A percentile compares a stretch with the other conserved stretches of the same genome.
Evolutionary conservation across 1,140 invertebrate species (phyloP).

Genomic region (Fopius arisanus): DNA sequence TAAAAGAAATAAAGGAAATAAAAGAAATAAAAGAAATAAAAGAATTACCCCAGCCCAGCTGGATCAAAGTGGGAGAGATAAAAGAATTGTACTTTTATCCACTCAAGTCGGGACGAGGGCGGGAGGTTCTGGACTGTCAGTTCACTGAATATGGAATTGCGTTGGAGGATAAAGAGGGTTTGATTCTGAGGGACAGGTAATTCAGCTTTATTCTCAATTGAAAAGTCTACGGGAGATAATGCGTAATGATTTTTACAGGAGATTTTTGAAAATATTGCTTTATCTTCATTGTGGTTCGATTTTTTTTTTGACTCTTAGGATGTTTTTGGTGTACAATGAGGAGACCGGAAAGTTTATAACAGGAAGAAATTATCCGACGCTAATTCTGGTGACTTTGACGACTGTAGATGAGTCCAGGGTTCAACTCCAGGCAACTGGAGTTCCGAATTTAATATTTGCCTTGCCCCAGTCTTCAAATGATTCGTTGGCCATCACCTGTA

Average conservation of each 20-base stretch:
- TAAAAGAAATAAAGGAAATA: conserved; percentile 30
- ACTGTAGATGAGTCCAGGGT: conserved; percentile 42
- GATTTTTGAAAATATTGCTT: background rate
- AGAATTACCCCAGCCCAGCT: conserved; percentile 39
- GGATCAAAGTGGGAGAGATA: conserved; percentile 51
- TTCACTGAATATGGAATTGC: conserved; percentile 53
- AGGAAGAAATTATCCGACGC: conserved; percentile 46
- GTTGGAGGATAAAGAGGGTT: conserved; percentile 24
- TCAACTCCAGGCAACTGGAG: conserved; percentile 49
- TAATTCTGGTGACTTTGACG: conserved; percentile 46
- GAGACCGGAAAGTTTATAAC: conserved; percentile 49
- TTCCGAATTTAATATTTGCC: conserved; percentile 45
- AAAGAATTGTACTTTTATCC: conserved; percentile 54
- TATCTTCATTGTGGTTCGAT: no score
- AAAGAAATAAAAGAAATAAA: background rate
- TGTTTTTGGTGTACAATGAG: conserved; percentile 54
- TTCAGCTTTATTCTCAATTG: background rate
- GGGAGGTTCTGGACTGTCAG: conserved; percentile 40
- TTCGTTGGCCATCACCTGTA: conserved; percentile 38
- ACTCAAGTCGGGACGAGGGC: conserved; percentile 55
- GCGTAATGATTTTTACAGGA: background rate
- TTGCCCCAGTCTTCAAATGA: conserved; percentile 35
- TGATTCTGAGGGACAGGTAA: conserved; percentile 52
- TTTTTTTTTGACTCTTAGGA: conserved; percentile 43
- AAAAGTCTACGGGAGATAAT: background rate